Evolutionary conservation across 2,888 invertebrate genomes (phyloP), one percentile per base, ranked within the genome.

Genomic region (Chrysolina haemoptera): DNA sequence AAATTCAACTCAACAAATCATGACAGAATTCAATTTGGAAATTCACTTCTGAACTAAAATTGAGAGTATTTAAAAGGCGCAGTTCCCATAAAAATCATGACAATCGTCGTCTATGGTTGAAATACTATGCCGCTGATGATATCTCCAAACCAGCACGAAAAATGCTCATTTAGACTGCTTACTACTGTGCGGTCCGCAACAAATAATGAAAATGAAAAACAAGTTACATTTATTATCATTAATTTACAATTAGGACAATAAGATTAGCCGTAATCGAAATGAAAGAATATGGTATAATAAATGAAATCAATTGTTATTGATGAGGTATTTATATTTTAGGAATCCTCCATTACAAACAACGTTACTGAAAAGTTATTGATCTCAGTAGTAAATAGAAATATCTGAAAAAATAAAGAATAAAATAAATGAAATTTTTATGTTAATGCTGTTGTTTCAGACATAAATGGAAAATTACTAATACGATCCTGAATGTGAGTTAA

Each of bases 101-200:
- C 55, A 66, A 48, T 50, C 62, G 62, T 67, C 71, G 53, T 40
- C 71, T 50, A 71, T 71, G 71, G 70, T 62, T 50, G 63, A 68
- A 77, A 78, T 71, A 76, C 65, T 75, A 59, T 69, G 78, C 79
- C 78, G 79, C 76, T 80, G 83, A 83, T 83, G 76, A 81, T 81
- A 83, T 82, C 82, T 74, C 62, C 74, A 66, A 70, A 68, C 62
- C 76, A 77, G 78, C 82, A 83, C 81, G 83, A 82, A 82, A 83
- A 81, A 79, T 75, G 80, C 83, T 83, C 81, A 78, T 83, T 82
- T 83, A 75, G 76, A 68, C 70, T 70, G 75, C 71, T 77, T 71
- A 77, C 79, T 79, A 79, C 80, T 75, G 79, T 78, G 74, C 62
- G 71, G 73, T 68, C 75, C 71, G 73, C 71, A 74, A 76, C 68